phyloP scores from a whole-genome alignment of 2,797 vertebrate species.

The Poecilia wingei region DNA sequence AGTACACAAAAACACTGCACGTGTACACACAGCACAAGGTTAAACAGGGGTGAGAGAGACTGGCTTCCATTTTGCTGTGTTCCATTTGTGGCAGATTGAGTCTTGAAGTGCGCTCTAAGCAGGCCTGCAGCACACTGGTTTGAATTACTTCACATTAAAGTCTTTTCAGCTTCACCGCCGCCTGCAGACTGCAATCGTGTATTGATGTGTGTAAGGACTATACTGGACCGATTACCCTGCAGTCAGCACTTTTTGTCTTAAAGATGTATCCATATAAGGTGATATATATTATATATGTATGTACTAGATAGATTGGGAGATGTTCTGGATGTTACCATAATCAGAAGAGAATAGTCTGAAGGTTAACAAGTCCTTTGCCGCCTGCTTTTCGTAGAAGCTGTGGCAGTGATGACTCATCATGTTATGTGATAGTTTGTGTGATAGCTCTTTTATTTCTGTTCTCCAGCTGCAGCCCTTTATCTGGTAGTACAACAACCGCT shows the following conservation, averaged over 20 bases:
- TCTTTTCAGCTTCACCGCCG: conserved; percentile 62
- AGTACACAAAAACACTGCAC: conserved; percentile 4
- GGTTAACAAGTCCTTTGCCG: conserved; percentile 40
- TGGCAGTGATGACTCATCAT: conserved; percentile 50
- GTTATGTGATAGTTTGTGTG: conserved; percentile 44
- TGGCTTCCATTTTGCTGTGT: conserved; percentile 52
- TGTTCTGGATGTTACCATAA: conserved; percentile 14
- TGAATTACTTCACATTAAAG: conserved; percentile 73
- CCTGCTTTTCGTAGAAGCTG: conserved; percentile 10
- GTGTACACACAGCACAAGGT: conserved; percentile 45
- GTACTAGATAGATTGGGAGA: not conserved
- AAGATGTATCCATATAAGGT: not conserved
- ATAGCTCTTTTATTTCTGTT: conserved; percentile 41
- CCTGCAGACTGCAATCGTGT: conserved; percentile 54
- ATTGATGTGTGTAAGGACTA: conserved; percentile 30
- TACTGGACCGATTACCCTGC: conserved; percentile 36
- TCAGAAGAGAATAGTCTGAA: conserved; percentile 27
- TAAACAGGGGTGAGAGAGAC: conserved; percentile 65
- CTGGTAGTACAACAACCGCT: conserved; percentile 10
- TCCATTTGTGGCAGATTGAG: conserved; percentile 64
- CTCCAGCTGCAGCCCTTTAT: conserved; percentile 8
- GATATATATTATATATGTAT: not conserved
- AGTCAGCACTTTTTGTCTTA: conserved; percentile 39
- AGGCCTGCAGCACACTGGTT: conserved; percentile 49
- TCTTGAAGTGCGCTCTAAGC: conserved; percentile 66